A percentile compares a stretch with the other conserved stretches of the same genome.
phyloP scores from a whole-genome alignment of 2,888 invertebrate genomes.

The Siphlonurus alternatus region DNA sequence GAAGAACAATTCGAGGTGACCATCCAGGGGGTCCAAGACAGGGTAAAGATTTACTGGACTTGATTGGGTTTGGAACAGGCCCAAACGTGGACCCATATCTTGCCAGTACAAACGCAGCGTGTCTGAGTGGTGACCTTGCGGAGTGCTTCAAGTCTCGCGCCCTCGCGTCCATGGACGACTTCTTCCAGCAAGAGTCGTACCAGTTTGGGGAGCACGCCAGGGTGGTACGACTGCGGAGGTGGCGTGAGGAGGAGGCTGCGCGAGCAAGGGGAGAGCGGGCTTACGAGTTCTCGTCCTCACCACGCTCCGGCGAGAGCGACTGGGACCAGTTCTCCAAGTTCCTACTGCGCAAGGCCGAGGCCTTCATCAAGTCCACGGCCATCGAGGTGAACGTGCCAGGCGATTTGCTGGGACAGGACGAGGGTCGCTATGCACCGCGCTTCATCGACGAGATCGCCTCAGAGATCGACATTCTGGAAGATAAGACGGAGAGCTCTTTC shows the following conservation, averaged over 20 bases:
- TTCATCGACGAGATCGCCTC: conserved; percentile 71
- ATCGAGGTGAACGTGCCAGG: conserved; percentile 58
- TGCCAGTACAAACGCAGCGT: conserved; percentile 53
- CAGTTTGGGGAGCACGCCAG: background rate
- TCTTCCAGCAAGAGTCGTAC: conserved; percentile 59
- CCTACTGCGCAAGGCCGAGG: conserved; percentile 52
- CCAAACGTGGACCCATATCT: conserved; percentile 60
- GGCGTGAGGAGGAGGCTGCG: background rate
- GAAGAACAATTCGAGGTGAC: background rate
- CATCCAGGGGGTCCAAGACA: conserved; percentile 25
- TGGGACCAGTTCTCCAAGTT: conserved; percentile 70
- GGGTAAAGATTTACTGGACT: conserved; percentile 56
- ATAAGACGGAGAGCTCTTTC: conserved; percentile 61
- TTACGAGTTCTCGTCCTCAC: conserved; percentile 45
- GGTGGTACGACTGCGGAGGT: background rate
- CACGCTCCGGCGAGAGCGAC: conserved; percentile 55
- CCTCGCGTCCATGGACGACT: conserved; percentile 54
- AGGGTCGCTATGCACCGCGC: conserved; percentile 57
- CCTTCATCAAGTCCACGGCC: conserved; percentile 62
- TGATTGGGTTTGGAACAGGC: conserved; percentile 59
- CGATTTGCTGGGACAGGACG: conserved; percentile 39
- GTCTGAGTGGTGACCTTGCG: conserved; percentile 61
- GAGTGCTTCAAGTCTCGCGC: conserved; percentile 76
- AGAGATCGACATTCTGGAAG: conserved; percentile 66
- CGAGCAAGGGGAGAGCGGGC: background rate